phyloP scores from a whole-genome alignment of 2,797 vertebrate species.

The Chiloscyllium punctatum region DNA sequence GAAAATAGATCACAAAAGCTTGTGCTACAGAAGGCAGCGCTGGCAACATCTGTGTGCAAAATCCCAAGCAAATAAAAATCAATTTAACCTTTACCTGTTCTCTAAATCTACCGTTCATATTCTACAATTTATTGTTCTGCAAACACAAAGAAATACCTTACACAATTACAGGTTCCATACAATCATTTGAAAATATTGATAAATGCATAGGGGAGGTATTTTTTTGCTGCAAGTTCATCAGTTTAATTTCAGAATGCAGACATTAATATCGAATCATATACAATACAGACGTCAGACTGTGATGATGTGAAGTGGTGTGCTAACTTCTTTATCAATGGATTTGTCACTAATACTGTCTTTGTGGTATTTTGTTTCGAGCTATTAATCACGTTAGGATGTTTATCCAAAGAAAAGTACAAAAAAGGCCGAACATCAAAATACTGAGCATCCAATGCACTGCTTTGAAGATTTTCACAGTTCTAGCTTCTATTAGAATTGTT shows the following conservation, averaged over 20 bases:
- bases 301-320: not conserved
- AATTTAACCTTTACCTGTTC: constrained; percentile 2
- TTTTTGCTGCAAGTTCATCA: not conserved
- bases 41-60: not conserved
- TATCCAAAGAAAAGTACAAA: not conserved
- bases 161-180: not conserved
- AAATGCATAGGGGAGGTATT: not conserved
- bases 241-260: not conserved
- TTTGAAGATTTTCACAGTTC: not conserved
- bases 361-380: not conserved
- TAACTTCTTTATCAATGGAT: not conserved
- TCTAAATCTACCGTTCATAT: not conserved
- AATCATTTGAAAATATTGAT: not conserved
- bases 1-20: constrained; percentile 31
- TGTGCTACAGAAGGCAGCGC: not conserved
- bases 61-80: not conserved
- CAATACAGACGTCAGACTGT: not conserved
- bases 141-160: not conserved
- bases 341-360: not conserved
- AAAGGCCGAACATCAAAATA: not conserved
- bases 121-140: not conserved
- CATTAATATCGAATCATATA: not conserved
- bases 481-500: not conserved
- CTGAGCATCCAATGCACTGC: not conserved
- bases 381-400: not conserved